A percentile compares a stretch with the other conserved stretches of the same genome.
phyloP scores from a whole-genome alignment of 1,140 invertebrate species.

The Zophobas morio region DNA sequence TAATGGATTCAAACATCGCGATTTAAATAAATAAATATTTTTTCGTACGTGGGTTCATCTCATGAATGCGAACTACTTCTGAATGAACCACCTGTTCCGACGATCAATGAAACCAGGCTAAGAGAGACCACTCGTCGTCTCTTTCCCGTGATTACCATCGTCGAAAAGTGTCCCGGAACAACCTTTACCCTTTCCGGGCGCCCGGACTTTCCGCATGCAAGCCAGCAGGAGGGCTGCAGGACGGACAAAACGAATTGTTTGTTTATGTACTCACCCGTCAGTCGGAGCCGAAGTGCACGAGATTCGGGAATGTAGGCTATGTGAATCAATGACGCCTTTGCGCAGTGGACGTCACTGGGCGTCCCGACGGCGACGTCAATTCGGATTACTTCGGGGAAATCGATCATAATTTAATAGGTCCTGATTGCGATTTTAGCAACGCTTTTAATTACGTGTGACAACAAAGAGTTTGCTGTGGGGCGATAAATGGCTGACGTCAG shows the following conservation, averaged over 20 bases:
- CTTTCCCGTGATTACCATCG: not conserved
- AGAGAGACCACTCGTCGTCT: not conserved
- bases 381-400: constrained; percentile 40
- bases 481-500: constrained; percentile 8
- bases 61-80: constrained; percentile 45
- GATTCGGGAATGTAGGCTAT: constrained; percentile 39
- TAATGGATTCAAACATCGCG: constrained; percentile 5
- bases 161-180: not conserved
- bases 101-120: constrained; percentile 50
- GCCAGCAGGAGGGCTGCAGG: not conserved
- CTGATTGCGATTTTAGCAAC: constrained; percentile 39
- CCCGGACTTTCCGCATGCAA: not conserved
- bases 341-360: constrained; percentile 49
- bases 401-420: constrained; percentile 49
- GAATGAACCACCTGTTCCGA: constrained; percentile 59
- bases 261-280: constrained; percentile 57
- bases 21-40: constrained; percentile 39
- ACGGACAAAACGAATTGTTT: constrained; percentile 25
- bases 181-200: not conserved
- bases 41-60: constrained; percentile 30
- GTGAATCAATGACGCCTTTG: constrained; percentile 56
- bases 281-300: constrained; percentile 52
- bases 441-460: constrained; percentile 20
- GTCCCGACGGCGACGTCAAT: constrained; percentile 50
- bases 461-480: constrained; percentile 7